Base-by-base conservation (phyloP, 2,113 vertebrate genomes). In the Hippocampus abdominalis region DNA sequence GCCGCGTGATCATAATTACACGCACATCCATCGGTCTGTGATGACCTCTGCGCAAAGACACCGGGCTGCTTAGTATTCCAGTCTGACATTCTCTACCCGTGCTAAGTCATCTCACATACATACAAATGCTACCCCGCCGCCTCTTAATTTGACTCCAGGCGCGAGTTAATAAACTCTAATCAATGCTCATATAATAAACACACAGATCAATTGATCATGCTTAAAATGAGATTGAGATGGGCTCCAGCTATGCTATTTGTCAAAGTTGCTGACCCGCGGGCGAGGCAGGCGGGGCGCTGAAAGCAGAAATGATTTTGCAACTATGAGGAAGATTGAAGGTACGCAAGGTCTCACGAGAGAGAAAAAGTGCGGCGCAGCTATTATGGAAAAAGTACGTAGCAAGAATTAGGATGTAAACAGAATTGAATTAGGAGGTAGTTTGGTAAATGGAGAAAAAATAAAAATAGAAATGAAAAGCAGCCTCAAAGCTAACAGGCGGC, bases 81-180 rank as follows among this genome's bases (percentile, higher is more conserved):
- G 59, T 78, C 74, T 66, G 59, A 78, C 68, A 10, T 71, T 0
- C 60, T 44, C 72, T 83, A 72, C 73, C 70, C 72, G 75, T 48
- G 79, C 69, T 81, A 77, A 83, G 82, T 82, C 85, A 83, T 82
- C 85, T 70, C 71, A 72, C 56, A 27, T 60, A 62, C 66, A 72
- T 42, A 79, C 65, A 78, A 79, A 82, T 73, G 71, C 53, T 5
- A 27, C 68, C n/a, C 74, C 20, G 42, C 76, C 79, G 71, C 75
- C 72, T 70, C 74, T 75, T 80, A 72, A 82, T 89, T 80, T 78
- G 70, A 77, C 68, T 66, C 70, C 64, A 54, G 70, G 61, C 63
- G 70, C 66, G 72, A 87, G 59, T 83, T 81, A 85, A 87, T 87
- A 84, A 81, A 12, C 73, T 79, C 78, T 73, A 78, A 86, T 87